Evolutionary conservation across 1,140 invertebrate species (phyloP), one percentile per base, ranked within the genome.

Genomic region (Macrosteles quadrilineatus): DNA sequence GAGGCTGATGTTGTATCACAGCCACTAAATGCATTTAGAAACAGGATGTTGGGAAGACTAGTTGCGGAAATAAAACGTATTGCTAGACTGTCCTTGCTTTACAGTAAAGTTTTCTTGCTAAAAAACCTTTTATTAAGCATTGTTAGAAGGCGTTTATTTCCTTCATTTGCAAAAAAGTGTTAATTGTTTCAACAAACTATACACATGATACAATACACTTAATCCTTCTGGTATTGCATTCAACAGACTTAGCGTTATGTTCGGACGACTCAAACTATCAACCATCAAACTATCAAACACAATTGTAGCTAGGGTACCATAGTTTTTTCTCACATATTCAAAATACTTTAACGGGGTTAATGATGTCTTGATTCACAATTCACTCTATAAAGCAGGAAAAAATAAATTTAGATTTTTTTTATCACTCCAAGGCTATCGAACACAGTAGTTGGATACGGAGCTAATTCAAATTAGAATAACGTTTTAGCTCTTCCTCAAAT

Each of bases 381-480:
- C n/a, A n/a, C n/a, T n/a, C n/a, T n/a, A n/a, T n/a, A n/a, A n/a
- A n/a, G n/a, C n/a, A n/a, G n/a, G n/a, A n/a, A 59, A 9, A 6
- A 23, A 27, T 27, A 21, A 11, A 2, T 27, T 59, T 29, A 23
- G 30, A 6, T 3, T 78, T 79, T 80, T 80, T 76, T 77, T n/a
- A n/a, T 73, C 78, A 80, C 79, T 68, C 77, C 77, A 75, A 73
- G 59, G 73, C 67, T 75, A 76, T 79, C 76, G 77, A 80, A 81
- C 75, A 81, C 53, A 70, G 78, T 70, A 75, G 71, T 73, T 23
- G 79, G 78, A 75, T 76, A 80, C 55, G 78, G 77, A 30, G 74
- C 77, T 64, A 80, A 47, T 77, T 81, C 78, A 77, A 78, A 79
- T 73, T 78, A 73, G 72, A 80, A 72, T 73, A 78, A 77, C 76